phyloP scores from a whole-genome alignment of 2,888 invertebrate species.

The Vandiemenella viatica region DNA sequence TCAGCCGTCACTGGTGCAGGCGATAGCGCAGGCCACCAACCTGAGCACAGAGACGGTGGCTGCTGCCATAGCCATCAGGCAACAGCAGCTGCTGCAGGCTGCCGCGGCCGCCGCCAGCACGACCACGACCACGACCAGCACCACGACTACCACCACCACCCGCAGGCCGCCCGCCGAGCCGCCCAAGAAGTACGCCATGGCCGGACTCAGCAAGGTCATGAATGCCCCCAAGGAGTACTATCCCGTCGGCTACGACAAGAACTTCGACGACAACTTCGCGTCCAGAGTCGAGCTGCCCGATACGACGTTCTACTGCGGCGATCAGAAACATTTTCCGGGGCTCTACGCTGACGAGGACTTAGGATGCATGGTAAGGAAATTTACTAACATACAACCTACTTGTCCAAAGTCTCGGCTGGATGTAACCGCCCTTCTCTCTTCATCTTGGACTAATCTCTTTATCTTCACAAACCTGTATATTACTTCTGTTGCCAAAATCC shows the following conservation, averaged over 20 bases:
- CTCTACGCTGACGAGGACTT: conserved; percentile 75
- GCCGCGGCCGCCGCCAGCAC: conserved; percentile 25
- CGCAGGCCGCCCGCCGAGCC: conserved; percentile 27
- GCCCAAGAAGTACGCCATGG: conserved; percentile 23
- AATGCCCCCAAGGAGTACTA: conserved; percentile 81
- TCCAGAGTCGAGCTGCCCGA: conserved; percentile 71
- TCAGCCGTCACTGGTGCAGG: conserved; percentile 19
- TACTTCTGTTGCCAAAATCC: no score
- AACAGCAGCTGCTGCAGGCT: conserved; percentile 46
- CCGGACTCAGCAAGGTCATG: no score
- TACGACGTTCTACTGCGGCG: conserved; percentile 70
- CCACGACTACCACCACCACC: conserved; percentile 25
- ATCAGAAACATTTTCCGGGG: conserved; percentile 82
- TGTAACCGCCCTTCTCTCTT: no score
- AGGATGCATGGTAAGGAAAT: conserved; percentile 66
- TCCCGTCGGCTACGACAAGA: conserved; percentile 75
- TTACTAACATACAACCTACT: not conserved
- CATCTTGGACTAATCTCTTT: not conserved
- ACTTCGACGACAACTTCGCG: conserved; percentile 75
- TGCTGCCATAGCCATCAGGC: conserved; percentile 56
- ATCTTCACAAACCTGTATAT: not conserved
- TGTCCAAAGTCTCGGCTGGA: not conserved
- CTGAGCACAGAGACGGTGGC: conserved; percentile 64
- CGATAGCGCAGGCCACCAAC: conserved; percentile 53
- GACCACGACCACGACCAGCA: conserved; percentile 29